Conservation (phyloP, 1,140 invertebrate species). For the Drosophila elegans region DNA sequence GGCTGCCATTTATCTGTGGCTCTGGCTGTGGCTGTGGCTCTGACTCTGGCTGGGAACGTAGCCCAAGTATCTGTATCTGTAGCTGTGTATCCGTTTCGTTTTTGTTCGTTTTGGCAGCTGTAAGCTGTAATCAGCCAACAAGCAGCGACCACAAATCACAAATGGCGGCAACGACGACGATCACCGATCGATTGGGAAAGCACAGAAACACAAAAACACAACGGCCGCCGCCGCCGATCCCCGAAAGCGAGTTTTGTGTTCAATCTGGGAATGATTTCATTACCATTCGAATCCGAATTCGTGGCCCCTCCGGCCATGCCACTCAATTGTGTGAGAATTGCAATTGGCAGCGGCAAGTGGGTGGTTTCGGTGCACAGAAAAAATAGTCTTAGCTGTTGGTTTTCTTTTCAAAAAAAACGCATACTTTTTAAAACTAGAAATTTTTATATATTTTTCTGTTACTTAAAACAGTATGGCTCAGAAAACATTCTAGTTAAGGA, state of each 20-base stretch:
- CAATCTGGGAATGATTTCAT: slow-evolving; percentile 72
- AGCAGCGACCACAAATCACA: slow-evolving; percentile 68
- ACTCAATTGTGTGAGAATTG: slow-evolving; percentile 50
- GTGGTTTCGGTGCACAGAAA: slow-evolving; percentile 5
- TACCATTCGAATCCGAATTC: slow-evolving; percentile 65
- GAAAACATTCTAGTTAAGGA: background rate
- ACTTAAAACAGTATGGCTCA: no score
- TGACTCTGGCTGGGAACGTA: slow-evolving; percentile 44
- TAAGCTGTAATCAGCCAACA: slow-evolving; percentile 70
- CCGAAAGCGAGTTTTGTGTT: slow-evolving; percentile 52
- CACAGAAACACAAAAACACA: slow-evolving; percentile 11
- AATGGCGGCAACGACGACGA: slow-evolving; percentile 59
- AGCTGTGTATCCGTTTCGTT: slow-evolving; percentile 54
- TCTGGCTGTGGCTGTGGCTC: slow-evolving; percentile 1
- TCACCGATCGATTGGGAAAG: slow-evolving; percentile 27
- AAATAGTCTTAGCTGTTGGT: background rate
- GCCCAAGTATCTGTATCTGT: slow-evolving; percentile 35
- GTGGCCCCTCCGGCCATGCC: slow-evolving; percentile 48
- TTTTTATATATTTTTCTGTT: no score
- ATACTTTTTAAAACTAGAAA: no score
- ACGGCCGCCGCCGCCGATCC: slow-evolving; percentile 9
- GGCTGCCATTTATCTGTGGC: slow-evolving; percentile 54
- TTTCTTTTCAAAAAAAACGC: background rate
- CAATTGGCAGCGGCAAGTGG: slow-evolving; percentile 48
- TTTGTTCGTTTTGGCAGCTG: slow-evolving; percentile 34